phyloP scores from a whole-genome alignment of 2,113 vertebrate genomes.

The Hippolais icterina region DNA sequence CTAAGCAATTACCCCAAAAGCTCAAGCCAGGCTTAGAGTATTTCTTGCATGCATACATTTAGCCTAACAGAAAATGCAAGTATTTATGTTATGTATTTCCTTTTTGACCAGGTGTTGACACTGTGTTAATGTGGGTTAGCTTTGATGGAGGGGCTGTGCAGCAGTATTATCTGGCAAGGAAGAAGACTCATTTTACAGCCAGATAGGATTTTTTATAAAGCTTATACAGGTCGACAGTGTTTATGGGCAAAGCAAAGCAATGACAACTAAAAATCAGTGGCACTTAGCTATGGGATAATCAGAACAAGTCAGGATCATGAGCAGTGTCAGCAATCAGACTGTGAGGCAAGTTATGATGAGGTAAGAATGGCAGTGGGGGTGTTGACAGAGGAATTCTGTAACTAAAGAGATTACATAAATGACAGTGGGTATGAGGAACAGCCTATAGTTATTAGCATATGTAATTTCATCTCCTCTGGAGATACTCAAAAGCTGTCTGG shows the following conservation, averaged over 20 bases:
- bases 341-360: neutral
- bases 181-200: neutral
- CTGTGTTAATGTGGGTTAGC: neutral
- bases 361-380: neutral
- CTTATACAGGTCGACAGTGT: neutral
- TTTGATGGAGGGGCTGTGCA: neutral
- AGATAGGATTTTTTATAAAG: neutral
- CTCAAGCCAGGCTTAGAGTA: neutral
- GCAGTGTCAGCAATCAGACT: neutral
- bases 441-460: neutral
- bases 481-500: neutral
- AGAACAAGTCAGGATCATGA: neutral
- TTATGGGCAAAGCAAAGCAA: neutral
- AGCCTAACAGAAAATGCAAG: neutral
- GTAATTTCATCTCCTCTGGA: neutral
- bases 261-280: neutral
- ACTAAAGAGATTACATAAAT: neutral
- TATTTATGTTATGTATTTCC: too few species aligned
- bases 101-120: neutral
- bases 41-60: neutral
- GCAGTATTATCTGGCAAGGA: neutral
- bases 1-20: neutral
- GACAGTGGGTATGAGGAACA: neutral
- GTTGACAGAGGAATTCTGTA: neutral
- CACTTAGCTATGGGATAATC: neutral